Base-by-base conservation (phyloP, 1,140 invertebrate genomes). In the Elymnias hypermnestra region DNA sequence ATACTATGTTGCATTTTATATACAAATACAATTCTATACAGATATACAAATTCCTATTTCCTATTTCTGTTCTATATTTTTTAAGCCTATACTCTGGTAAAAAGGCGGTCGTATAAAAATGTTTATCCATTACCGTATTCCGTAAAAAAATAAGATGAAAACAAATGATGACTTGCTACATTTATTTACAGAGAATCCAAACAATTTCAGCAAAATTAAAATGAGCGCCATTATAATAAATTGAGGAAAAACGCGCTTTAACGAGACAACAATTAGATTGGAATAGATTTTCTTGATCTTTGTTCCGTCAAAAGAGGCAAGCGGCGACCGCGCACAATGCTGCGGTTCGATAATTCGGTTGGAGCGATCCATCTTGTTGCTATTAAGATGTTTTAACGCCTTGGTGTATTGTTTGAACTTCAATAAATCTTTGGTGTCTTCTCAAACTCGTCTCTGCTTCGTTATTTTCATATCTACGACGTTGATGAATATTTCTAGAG, bases 401-500 rank as follows among this genome's bases (percentile, higher is more conserved):
- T 75, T 75, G 75, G 78, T 83, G 77, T 82, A 84, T 83, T 82
- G 81, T 84, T 82, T 81, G 63, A 74, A 81, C 71, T 73, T 84
- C 76, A 83, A 84, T 81, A 81, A 84, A 84, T 74, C 83, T 84
- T 81, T 84, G 78, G 83, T 84, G 71, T 83, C 83, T 84, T 81
- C 74, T 81, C 59, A 50, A 70, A 59, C 73, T 62, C 74, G 72
- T 70, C 70, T 66, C 46, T 60, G 55, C 72, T 77, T 84, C 83
- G 76, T 81, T 68, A 57, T 68, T 72, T 75, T 57, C 68, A 61
- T 64, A 63, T 65, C 59, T 67, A 45, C 61, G 69, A 79, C 81
- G 77, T 81, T 77, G 76, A 78, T 79, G 69, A 73, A 72, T 72
- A 78, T n/a, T n/a, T n/a, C n/a, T n/a, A n/a, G n/a, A n/a, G n/a